Evolutionary conservation across 2,113 vertebrate species (phyloP), one percentile per base, ranked within the genome.

Genomic region (Bufo bufo): DNA sequence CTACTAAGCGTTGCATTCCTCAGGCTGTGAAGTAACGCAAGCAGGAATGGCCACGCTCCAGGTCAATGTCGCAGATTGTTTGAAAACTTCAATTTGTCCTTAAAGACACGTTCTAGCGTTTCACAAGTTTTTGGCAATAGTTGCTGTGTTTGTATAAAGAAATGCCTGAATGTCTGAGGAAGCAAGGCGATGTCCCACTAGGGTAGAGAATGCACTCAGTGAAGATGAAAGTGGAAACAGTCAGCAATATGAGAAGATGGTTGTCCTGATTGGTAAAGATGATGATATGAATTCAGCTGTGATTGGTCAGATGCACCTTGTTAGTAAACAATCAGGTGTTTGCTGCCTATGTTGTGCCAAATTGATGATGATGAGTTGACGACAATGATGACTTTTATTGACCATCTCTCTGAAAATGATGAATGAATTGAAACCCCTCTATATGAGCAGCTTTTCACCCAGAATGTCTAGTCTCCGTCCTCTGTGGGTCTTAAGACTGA

Each of bases 101-200:
- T 88, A 88, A 88, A 83, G 87, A 54, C 56, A 72, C 80, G 45
- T 82, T 77, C 63, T 75, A 52, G 59, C 43, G 54, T 88, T 83
- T 63, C 66, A 75, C 19, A 61, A 49, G 23, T 82, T 82, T 79
- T 74, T 82, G 86, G 23, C 54, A 82, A 54, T 52, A 19, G 8
- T 63, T 17, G 49, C 49, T 65, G 13, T 54, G 61, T 81, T 84
- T 84, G 17, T 47, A 16, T 45, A 87, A 45, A 65, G 43, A 65
- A 81, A 81, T 87, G 63, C 79, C 23, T 54, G 75, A 84, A 84
- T 71, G 82, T 84, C 49, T 69, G 63, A 69, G n/a, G 52, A 47
- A 74, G 65, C 65, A 72, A 81, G 10, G 43, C 5, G 65, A 81
- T 81, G 58, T 43, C 59, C 66, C 65, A 50, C 86, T 82, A 72